phyloP scores from a whole-genome alignment of 2,888 invertebrate genomes.

The Ferdinandea cuprea region DNA sequence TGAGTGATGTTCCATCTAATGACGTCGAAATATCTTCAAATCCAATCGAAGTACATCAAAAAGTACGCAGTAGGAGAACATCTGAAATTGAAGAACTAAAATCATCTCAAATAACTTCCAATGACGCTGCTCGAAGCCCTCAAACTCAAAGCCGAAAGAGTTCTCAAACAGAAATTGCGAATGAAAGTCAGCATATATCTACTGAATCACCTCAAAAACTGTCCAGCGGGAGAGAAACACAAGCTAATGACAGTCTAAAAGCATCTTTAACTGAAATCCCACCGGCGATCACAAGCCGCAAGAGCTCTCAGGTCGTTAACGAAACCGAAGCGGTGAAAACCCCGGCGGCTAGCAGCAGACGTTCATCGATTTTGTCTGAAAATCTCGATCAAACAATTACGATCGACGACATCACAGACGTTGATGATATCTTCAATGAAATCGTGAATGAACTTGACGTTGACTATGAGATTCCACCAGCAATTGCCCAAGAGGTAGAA shows the following conservation, averaged over 20 bases:
- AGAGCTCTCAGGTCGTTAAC: background rate
- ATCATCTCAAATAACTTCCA: background rate
- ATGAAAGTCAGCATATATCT: background rate
- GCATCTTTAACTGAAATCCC: background rate
- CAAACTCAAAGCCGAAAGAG: background rate
- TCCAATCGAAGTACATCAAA: background rate
- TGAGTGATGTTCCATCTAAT: background rate
- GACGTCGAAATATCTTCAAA: background rate
- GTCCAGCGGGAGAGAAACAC: background rate
- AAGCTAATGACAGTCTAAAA: background rate
- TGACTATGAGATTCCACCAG: constrained; percentile 17
- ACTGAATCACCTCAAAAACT: background rate
- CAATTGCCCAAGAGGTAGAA: constrained; percentile 16
- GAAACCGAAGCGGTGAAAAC: constrained; percentile 1
- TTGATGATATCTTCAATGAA: constrained; percentile 79
- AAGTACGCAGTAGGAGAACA: background rate
- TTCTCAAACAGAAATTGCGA: background rate
- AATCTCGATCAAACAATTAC: constrained; percentile 35
- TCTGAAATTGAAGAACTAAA: background rate
- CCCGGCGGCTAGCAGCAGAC: constrained; percentile 20
- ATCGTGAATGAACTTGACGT: constrained; percentile 77
- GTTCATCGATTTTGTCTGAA: constrained; percentile 36
- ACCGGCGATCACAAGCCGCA: background rate
- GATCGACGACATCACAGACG: constrained; percentile 71
- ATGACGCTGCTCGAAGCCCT: background rate